A percentile compares a stretch with the other conserved stretches of the same genome.
phyloP scores from a whole-genome alignment of 2,888 invertebrate species.

The Thalpophila matura region DNA sequence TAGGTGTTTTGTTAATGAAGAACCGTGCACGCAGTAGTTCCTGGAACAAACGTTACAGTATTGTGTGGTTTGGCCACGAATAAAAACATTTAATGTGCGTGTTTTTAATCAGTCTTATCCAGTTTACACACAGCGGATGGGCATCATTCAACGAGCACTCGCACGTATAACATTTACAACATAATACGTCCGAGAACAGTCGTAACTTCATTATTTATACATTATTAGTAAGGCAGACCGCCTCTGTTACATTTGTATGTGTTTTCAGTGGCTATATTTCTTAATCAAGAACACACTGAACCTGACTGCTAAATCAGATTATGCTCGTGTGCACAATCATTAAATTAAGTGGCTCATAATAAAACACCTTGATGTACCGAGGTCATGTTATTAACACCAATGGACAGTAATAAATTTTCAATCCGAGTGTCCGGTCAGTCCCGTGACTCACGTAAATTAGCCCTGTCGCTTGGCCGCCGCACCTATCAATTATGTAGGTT shows the following conservation, averaged over 20 bases:
- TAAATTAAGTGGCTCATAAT: conserved; percentile 45
- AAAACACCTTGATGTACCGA: conserved; percentile 66
- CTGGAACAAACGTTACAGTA: no score
- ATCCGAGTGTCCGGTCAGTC: conserved; percentile 70
- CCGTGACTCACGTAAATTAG: conserved; percentile 78
- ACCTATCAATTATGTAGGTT: conserved; percentile 81
- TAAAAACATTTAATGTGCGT: neutral
- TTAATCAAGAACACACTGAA: neutral
- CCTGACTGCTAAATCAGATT: conserved; percentile 23
- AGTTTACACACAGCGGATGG: neutral
- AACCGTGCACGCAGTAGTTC: neutral
- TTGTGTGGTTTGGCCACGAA: neutral
- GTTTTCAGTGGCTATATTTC: conserved; percentile 1
- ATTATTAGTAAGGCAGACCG: neutral
- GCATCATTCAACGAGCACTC: conserved; percentile 6
- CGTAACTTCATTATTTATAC: conserved; percentile 18
- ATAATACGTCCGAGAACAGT: conserved; percentile 1
- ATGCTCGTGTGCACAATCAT: conserved; percentile 26
- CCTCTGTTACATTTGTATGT: neutral
- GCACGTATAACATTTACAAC: neutral
- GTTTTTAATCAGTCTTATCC: neutral
- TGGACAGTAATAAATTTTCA: conserved; percentile 79
- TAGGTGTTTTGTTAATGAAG: no score
- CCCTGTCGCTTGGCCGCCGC: conserved; percentile 71
- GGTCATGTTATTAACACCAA: conserved; percentile 74